These are phyloP conservation scores for Cyanistes caeruleus DNA, from an alignment of 2,113 vertebrate species.

Conservation along the genomic window DNA sequence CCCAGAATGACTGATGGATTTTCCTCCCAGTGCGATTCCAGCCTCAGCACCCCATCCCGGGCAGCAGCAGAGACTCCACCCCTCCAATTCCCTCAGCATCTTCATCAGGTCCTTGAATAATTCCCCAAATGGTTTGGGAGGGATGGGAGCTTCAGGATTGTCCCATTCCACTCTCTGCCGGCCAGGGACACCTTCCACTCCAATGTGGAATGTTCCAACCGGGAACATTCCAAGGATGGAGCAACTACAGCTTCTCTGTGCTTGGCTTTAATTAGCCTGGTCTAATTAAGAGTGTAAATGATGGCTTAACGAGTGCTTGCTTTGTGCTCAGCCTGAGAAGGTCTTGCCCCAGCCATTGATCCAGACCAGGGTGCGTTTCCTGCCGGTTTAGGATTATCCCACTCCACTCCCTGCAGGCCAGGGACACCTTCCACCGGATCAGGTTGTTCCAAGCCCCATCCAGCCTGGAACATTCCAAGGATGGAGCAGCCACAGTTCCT, in stretches of 20 bases:
- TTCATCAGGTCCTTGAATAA: rapidly evolving
- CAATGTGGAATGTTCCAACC: too few relatives aligned
- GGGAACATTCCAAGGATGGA: background rate
- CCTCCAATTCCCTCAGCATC: background rate
- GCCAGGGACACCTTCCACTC: background rate
- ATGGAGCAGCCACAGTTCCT: background rate
- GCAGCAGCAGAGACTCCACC: background rate
- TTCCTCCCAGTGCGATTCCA: background rate
- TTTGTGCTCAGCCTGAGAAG: background rate
- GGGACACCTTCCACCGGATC: background rate
- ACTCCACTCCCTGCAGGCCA: too few relatives aligned
- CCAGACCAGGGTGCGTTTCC: background rate
- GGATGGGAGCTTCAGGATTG: background rate
- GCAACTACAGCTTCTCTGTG: background rate
- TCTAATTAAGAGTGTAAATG: background rate
- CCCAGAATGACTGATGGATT: background rate
- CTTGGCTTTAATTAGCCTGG: background rate
- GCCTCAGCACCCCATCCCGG: background rate
- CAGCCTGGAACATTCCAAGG: background rate
- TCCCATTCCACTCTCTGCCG: background rate
- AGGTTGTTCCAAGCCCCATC: background rate
- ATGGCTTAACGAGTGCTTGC: background rate
- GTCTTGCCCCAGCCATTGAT: background rate
- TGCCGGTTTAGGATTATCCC: background rate
- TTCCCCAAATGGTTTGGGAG: background rate